These are phyloP conservation scores for Lepisosteus osseus DNA, from an alignment of 2,113 vertebrate species.

Conservation along the genomic window DNA sequence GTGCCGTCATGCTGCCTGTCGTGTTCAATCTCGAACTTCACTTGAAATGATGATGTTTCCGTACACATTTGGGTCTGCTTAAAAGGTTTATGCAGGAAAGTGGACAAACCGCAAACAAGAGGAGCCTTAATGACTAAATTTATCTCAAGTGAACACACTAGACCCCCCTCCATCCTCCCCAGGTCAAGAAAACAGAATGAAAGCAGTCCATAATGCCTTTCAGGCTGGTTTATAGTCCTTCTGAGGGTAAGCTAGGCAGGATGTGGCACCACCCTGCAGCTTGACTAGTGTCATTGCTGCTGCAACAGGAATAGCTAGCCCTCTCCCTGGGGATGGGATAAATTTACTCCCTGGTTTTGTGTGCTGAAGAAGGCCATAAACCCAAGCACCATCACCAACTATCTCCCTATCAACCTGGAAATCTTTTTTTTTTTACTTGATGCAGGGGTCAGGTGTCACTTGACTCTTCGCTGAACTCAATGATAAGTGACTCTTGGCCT, in stretches of 20 bases:
- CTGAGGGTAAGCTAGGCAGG: neutral
- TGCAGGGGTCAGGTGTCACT: too few relatives aligned
- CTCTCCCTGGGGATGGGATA: conserved; percentile 17
- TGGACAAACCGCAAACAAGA: too few relatives aligned
- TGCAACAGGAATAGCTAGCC: conserved; percentile 11
- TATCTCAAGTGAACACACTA: neutral
- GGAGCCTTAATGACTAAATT: neutral
- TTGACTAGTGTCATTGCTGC: conserved; percentile 3
- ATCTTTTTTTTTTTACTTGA: neutral
- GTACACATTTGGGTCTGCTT: too few relatives aligned
- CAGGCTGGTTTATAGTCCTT: neutral
- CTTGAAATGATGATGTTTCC: too few relatives aligned
- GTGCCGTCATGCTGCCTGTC: too few relatives aligned
- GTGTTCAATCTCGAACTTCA: too few relatives aligned
- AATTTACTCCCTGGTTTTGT: conserved; percentile 11
- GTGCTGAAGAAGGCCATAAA: neutral
- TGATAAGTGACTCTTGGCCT: too few relatives aligned
- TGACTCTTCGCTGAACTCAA: too few relatives aligned
- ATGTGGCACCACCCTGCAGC: conserved; percentile 1
- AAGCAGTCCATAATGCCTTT: too few relatives aligned
- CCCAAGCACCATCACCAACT: neutral
- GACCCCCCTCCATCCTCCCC: neutral
- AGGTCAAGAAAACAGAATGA: neutral
- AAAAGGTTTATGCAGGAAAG: too few relatives aligned
- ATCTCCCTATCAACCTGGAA: conserved; percentile 16